A percentile compares a stretch with the other conserved stretches of the same genome.
These are phyloP conservation scores for Lobophora halterata DNA, from an alignment of 2,888 invertebrate genomes.

Conservation along the genomic window DNA sequence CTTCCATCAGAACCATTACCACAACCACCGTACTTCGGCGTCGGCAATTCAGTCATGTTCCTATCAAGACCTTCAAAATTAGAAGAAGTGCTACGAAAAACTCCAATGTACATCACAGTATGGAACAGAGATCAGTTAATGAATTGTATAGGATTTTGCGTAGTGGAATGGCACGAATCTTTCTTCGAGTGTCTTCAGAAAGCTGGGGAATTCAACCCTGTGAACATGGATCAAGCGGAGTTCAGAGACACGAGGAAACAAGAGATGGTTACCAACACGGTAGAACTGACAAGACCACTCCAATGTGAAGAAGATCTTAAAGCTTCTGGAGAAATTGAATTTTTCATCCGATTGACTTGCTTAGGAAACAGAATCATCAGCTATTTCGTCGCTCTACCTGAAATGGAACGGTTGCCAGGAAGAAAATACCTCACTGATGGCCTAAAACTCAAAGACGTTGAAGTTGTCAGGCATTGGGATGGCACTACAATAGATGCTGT, in stretches of 20 bases:
- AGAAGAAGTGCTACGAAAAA: conserved; percentile 58
- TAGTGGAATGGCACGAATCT: conserved; percentile 64
- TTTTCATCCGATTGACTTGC: conserved; percentile 62
- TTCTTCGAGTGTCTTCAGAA: conserved; percentile 60
- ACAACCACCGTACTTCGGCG: conserved; percentile 71
- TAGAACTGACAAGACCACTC: conserved; percentile 55
- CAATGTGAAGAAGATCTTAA: conserved; percentile 72
- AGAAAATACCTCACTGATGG: conserved; percentile 68
- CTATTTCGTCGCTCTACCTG: conserved; percentile 64
- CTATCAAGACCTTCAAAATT: conserved; percentile 65
- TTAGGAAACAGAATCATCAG: conserved; percentile 65
- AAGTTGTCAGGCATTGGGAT: conserved; percentile 73
- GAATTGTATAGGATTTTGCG: conserved; percentile 63
- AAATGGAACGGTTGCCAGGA: conserved; percentile 72
- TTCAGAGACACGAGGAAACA: conserved; percentile 58
- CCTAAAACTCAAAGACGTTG: conserved; percentile 65
- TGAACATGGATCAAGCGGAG: conserved; percentile 65
- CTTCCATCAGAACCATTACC: conserved; percentile 71
- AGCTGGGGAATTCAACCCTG: conserved; percentile 59
- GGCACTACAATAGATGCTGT: conserved; percentile 64
- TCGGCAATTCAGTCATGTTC: conserved; percentile 69
- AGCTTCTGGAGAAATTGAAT: conserved; percentile 67
- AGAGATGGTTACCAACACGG: conserved; percentile 66
- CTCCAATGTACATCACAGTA: conserved; percentile 67
- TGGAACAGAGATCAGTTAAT: conserved; percentile 72